phyloP scores from a whole-genome alignment of 2,888 invertebrate genomes.

The Plebejus melissa region DNA sequence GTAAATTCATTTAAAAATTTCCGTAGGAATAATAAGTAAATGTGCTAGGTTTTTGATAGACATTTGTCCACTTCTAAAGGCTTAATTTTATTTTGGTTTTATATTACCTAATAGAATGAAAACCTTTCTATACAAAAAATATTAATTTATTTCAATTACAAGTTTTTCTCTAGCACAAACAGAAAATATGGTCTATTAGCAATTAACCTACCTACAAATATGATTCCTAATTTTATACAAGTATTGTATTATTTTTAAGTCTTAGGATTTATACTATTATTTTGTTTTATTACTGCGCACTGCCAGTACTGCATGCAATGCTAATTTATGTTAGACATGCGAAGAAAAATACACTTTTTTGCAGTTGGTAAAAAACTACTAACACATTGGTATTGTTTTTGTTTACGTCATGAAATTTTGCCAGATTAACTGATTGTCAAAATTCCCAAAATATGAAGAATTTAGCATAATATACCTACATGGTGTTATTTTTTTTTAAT shows the following conservation, averaged over 20 bases:
- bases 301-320: conserved; percentile 19
- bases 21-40: not conserved
- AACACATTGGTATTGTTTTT: not conserved
- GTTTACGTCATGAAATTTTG: not conserved
- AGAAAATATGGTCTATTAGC: not conserved
- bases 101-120: not conserved
- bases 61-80: not conserved
- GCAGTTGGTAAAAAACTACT: not conserved
- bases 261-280: not conserved
- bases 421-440: not conserved
- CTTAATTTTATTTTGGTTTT: not conserved
- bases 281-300: conserved; percentile 17
- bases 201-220: conserved; percentile 11
- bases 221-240: conserved; percentile 25
- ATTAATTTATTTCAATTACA: not conserved
- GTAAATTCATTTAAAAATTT: not conserved
- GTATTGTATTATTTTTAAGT: conserved; percentile 25
- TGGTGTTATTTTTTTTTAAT: not conserved
- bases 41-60: conserved; percentile 1
- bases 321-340: not conserved
- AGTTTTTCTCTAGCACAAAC: conserved; percentile 4
- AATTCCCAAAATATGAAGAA: not conserved
- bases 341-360: conserved; percentile 3
- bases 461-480: not conserved
- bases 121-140: not conserved